Percentiles rank a stretch among this genome's conserved stretches.
Evolutionary conservation across 2,888 invertebrate genomes (phyloP).

Genomic region (Eupelmus urozonus): DNA sequence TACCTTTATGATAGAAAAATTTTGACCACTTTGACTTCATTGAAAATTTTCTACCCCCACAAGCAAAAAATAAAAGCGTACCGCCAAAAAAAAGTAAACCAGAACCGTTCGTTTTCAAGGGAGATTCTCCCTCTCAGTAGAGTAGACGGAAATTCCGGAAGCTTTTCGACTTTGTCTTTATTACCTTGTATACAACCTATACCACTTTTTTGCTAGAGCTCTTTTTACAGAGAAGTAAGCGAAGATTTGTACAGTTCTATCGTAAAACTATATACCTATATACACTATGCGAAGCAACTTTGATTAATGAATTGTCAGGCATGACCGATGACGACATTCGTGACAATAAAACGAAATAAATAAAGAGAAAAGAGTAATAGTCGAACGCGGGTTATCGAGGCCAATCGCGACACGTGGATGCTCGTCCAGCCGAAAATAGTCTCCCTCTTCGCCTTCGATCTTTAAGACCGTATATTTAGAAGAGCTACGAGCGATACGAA

Average conservation of each 20-base stretch:
- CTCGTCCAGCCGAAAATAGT: constrained; percentile 9
- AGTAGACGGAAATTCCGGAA: background rate
- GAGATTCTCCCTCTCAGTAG: constrained; percentile 1
- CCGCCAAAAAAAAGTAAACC: constrained; percentile 16
- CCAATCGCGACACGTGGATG: constrained; percentile 14
- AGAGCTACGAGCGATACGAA: background rate
- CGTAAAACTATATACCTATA: constrained; percentile 24
- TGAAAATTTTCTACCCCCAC: constrained; percentile 1
- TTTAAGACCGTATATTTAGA: constrained; percentile 9
- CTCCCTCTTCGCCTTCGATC: constrained; percentile 7
- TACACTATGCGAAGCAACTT: constrained; percentile 37
- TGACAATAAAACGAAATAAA: constrained; percentile 55
- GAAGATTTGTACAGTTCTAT: constrained; percentile 32
- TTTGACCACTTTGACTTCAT: background rate
- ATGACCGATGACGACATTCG: constrained; percentile 60
- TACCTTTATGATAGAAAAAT: no score
- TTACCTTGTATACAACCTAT: constrained; percentile 18
- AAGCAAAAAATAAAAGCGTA: background rate
- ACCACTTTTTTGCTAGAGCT: constrained; percentile 43
- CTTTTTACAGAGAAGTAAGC: constrained; percentile 22
- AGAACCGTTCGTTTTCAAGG: constrained; percentile 6
- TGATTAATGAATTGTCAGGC: constrained; percentile 61
- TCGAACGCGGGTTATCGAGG: constrained; percentile 43
- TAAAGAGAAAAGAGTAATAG: constrained; percentile 14
- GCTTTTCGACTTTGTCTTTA: constrained; percentile 33